Conservation (phyloP, 2,888 invertebrate genomes). For the Mimas tiliae region DNA sequence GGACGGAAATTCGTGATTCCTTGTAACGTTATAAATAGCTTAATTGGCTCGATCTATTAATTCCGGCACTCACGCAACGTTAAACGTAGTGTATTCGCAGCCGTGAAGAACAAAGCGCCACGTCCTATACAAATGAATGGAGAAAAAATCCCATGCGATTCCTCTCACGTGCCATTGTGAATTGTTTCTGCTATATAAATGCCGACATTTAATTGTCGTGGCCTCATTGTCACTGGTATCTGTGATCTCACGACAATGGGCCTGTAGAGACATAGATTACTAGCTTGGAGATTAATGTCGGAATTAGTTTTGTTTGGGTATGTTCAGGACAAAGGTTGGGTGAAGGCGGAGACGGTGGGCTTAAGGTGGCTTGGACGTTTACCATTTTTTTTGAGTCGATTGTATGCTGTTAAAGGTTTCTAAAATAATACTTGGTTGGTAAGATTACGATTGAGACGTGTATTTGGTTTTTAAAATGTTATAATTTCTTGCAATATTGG, state of each 20-base stretch:
- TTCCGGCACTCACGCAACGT: conserved; percentile 42
- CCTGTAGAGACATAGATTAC: conserved; percentile 35
- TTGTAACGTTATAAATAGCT: conserved; percentile 24
- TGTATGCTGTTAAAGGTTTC: not conserved
- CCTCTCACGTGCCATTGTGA: conserved; percentile 79
- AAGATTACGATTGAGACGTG: not conserved
- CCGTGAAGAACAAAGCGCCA: conserved; percentile 46
- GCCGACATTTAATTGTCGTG: conserved; percentile 72
- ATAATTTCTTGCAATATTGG: too few relatives aligned
- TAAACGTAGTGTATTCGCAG: conserved; percentile 45
- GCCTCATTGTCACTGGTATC: conserved; percentile 73
- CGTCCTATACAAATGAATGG: conserved; percentile 51
- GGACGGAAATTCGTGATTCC: not conserved
- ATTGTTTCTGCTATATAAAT: conserved; percentile 69
- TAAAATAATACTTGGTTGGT: not conserved
- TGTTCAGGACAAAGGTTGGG: conserved; percentile 8
- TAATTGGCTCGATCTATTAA: conserved; percentile 49
- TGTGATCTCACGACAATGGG: conserved; percentile 67
- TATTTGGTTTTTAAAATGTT: not conserved
- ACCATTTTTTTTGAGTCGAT: too few relatives aligned
- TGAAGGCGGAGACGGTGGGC: not conserved
- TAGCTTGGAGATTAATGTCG: conserved; percentile 27
- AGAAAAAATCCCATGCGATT: conserved; percentile 71
- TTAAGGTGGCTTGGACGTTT: not conserved
- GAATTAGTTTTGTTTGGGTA: conserved; percentile 29